Conservation (phyloP, 2,113 vertebrate species). For the Callospermophilus lateralis region DNA sequence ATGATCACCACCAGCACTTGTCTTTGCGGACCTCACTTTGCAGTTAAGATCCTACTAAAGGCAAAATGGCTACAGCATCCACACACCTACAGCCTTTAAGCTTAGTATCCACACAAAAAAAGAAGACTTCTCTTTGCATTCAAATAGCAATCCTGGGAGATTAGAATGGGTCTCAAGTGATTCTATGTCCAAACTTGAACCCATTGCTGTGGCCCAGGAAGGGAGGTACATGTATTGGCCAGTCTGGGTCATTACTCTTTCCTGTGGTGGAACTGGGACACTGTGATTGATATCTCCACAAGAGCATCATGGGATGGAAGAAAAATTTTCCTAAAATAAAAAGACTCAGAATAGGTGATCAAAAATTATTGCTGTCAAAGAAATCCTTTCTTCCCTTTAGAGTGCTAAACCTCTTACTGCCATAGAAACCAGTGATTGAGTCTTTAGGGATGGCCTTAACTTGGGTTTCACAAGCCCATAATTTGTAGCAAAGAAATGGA, state of each 20-base stretch:
- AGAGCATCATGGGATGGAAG: neutral
- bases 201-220: neutral
- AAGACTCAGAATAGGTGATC: neutral
- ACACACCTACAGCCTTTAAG: neutral
- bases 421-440: neutral
- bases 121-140: slow-evolving; percentile 4
- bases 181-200: neutral
- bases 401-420: neutral
- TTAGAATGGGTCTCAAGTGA: neutral
- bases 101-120: neutral
- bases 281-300: neutral
- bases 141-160: neutral
- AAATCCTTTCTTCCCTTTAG: slow-evolving; percentile 21
- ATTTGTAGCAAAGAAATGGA: neutral
- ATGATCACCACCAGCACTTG: neutral
- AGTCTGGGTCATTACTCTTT: neutral
- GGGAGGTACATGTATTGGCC: neutral
- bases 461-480: neutral
- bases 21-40: slow-evolving; percentile 9
- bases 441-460: neutral
- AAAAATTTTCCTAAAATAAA: neutral
- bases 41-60: neutral
- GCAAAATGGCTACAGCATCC: neutral
- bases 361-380: neutral
- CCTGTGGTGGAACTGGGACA: neutral